Conservation (phyloP, 2,113 vertebrate genomes). For the Dipodomys merriami region DNA sequence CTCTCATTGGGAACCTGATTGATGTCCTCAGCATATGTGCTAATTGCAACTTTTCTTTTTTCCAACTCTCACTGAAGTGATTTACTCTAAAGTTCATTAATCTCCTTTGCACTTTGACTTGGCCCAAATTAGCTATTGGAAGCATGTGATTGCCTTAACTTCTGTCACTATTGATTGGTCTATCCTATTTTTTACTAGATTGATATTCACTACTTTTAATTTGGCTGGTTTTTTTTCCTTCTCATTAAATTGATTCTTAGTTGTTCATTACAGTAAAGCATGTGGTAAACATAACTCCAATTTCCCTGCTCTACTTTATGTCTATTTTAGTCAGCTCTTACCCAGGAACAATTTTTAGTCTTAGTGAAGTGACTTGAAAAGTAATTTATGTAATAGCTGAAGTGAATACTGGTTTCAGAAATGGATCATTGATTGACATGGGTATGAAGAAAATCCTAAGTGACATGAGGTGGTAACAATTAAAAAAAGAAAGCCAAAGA, state of each 20-base stretch:
- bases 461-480: too few relatives aligned
- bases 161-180: constrained; percentile 34
- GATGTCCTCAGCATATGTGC: background rate
- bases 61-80: background rate
- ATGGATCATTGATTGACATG: background rate
- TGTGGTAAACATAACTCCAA: background rate
- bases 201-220: constrained; percentile 55
- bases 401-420: background rate
- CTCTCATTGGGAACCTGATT: background rate
- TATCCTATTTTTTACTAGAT: constrained; percentile 44
- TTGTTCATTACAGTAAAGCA: constrained; percentile 51
- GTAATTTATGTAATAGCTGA: background rate
- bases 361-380: background rate
- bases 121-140: constrained; percentile 39
- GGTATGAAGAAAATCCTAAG: background rate
- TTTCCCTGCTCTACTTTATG: background rate
- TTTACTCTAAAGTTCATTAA: constrained; percentile 52
- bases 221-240: background rate
- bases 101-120: constrained; percentile 20
- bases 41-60: background rate
- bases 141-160: constrained; percentile 29
- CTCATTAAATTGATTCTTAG: constrained; percentile 34
- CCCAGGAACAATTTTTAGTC: background rate
- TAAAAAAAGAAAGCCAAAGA: too few relatives aligned
- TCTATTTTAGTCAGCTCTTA: background rate